phyloP scores from a whole-genome alignment of 1,140 invertebrate genomes.

The Hesperophylax magnus region DNA sequence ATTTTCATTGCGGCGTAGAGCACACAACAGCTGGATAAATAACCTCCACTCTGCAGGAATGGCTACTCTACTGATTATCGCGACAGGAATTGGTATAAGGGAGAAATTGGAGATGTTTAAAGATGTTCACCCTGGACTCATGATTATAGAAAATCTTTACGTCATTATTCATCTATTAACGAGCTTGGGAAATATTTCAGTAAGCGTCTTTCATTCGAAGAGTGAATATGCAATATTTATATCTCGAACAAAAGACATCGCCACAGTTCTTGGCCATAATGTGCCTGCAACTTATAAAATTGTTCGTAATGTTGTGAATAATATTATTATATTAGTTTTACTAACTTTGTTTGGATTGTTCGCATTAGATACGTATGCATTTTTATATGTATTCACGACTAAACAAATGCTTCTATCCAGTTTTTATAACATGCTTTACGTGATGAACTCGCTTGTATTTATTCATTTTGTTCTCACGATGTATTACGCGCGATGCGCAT shows the following conservation, averaged over 20 bases:
- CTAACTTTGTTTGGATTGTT: neutral
- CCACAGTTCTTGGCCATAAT: neutral
- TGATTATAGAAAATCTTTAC: neutral
- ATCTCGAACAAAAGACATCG: neutral
- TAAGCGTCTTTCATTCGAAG: slow-evolving; percentile 1
- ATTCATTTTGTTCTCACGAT: neutral
- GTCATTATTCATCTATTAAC: neutral
- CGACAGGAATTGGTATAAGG: neutral
- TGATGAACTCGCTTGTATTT: neutral
- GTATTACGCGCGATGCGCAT: neutral
- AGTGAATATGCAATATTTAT: neutral
- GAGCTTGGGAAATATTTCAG: neutral
- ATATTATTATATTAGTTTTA: neutral
- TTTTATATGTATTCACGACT: neutral
- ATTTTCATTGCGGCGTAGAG: neutral
- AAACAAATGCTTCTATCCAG: neutral
- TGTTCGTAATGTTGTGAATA: neutral
- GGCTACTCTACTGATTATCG: neutral
- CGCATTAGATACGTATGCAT: neutral
- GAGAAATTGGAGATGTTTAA: neutral
- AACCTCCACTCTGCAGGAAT: neutral
- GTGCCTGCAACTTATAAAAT: neutral
- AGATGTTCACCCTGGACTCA: neutral
- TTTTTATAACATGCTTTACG: neutral
- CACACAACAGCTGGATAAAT: neutral